Base-by-base conservation (phyloP, 2,888 invertebrate species). In the Schizaphis graminum region DNA sequence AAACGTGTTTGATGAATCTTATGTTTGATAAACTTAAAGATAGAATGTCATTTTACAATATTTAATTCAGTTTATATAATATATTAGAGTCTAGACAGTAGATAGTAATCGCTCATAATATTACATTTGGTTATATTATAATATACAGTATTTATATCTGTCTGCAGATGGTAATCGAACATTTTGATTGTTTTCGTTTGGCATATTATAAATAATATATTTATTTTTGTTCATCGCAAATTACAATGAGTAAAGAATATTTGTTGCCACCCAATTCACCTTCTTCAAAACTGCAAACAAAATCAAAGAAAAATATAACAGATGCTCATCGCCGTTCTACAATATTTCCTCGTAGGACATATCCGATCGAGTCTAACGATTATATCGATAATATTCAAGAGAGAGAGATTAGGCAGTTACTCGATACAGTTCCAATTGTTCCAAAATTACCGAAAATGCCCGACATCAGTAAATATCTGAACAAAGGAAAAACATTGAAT, bases 391-490 rank as follows among this genome's bases (percentile, higher is more conserved):
- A 35, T 3, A 13, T 3, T 11, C 49, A 90, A 21, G 90, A 94
- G 21, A 90, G 85, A 24, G 90, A 90, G 57, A 90, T 90, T 21
- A 90, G 86, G 53, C 49, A 61, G 86, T 86, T 94, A 57, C 13
- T 94, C 16, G 86, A 94, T 35, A 91, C 94, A 1, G 86, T 86
- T 21, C 61, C 94, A 24, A 67, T 53, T 16, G 86, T 94, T 49
- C 94, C 94, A 8, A 86, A 91, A 53, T 41, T 94, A 28, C 86
- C 94, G 44, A 94, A 91, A 94, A 86, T 94, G 41, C 94, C 94
- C 0, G 94, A 94, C 28, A 94, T 94, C 35, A 87, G 94, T 41
- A 94, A 94, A 94, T 94, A 91, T 24, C 21, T 87, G 49, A 94
- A 91, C 3, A 61, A 49, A 35, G 35, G 90, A 24, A 86, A 86